phyloP scores from a whole-genome alignment of 1,140 invertebrate species.

The Octopus sinensis region DNA sequence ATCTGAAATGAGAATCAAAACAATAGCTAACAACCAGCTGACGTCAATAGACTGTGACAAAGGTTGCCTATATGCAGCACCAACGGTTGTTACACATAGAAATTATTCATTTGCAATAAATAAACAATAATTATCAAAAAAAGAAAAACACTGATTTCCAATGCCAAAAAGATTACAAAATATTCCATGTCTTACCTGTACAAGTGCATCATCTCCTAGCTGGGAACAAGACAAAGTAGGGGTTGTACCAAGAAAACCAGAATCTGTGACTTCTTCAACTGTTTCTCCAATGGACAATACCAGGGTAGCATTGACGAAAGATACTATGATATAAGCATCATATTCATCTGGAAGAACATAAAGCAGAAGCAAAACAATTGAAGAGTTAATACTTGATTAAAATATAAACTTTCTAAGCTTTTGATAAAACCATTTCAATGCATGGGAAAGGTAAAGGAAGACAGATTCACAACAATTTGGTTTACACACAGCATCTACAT shows the following conservation, averaged over 20 bases:
- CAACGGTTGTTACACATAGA: no score
- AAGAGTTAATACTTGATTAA: neutral
- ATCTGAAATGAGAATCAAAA: constrained; percentile 39
- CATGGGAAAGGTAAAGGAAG: no score
- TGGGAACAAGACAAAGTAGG: constrained; percentile 95
- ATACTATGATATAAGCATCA: constrained; percentile 99
- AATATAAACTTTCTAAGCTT: neutral
- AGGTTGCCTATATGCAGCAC: no score
- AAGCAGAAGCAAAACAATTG: constrained; percentile 8
- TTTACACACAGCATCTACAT: no score
- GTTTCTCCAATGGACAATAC: constrained; percentile 99
- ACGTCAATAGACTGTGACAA: neutral
- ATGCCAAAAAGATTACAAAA: neutral
- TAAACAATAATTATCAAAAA: no score
- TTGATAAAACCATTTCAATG: no score
- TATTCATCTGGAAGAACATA: constrained; percentile 80
- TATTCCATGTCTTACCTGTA: constrained; percentile 71
- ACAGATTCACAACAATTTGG: no score
- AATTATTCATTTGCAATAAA: no score
- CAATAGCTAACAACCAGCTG: neutral
- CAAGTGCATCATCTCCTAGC: constrained; percentile 93
- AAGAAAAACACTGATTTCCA: neutral
- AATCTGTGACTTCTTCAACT: constrained; percentile 99
- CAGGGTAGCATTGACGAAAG: constrained; percentile 98
- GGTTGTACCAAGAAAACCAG: constrained; percentile 96